Evolutionary conservation across 23 tunicate species (phyloP), one percentile per base, ranked within the genome.

Genomic region (Halocynthia aurantium): DNA sequence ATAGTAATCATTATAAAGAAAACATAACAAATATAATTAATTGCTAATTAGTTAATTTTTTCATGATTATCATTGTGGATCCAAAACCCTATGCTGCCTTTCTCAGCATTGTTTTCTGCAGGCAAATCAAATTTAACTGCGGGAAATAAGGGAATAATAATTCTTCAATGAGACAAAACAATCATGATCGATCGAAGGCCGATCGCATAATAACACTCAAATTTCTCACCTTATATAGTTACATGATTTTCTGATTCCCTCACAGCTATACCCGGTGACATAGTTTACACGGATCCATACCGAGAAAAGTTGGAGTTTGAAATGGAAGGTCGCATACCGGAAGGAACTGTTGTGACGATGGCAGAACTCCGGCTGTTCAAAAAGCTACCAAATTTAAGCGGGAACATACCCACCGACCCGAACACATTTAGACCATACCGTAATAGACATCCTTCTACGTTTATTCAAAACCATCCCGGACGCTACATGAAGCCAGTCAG

Each of bases 351-450:
- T 7, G 81, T 89, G 51, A 75, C 96, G 53, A 80, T 84, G 67
- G 96, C 96, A 53, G 88, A 84, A 61, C 82, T 89, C 52, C 75
- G 88, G 44, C 68, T 89, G 20, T 89, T 79, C 88, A 89, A 89
- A 73, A 83, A 83, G 70, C 84, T 89, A 7, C 88, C 96, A 22
- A 84, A 89, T 62, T 67, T 78, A 57, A 75, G 69, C 55, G 64
- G 83, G 7, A 21, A 57, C 57, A 10, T 50, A 7, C 21, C 72
- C 15, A 77, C 76, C 13, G 54, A 54, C 1, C 10, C 64, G 7
- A 52, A 19, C 10, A n/a, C 10, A 22, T 8, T 22, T 8, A 52
- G 64, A 52, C 63, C 22, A 51, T 70, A 57, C 61, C 56, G 77
- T 0, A 77, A 84, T 78, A 68, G 57, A 12, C 82, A 77, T 57